Evolutionary conservation across 2,113 vertebrate genomes (phyloP).

Genomic region (Pyrgilauda ruficollis): DNA sequence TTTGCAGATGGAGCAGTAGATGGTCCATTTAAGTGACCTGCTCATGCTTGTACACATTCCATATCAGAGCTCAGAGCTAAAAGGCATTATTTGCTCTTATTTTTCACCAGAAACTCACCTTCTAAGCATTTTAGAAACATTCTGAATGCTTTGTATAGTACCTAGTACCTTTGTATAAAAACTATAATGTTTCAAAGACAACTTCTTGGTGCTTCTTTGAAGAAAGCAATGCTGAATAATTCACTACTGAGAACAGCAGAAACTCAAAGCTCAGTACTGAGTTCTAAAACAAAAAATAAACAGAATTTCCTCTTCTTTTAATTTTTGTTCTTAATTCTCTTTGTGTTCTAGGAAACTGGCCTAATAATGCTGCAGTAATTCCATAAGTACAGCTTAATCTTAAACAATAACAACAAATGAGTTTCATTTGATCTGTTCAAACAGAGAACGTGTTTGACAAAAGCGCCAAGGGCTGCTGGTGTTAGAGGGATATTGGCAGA

Average conservation of each 20-base stretch:
- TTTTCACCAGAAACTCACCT: background rate
- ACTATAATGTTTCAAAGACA: background rate
- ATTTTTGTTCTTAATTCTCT: conserved; percentile 51
- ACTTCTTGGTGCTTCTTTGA: background rate
- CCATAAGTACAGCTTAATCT: conserved; percentile 66
- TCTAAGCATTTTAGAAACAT: background rate
- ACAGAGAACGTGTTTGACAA: conserved; percentile 18
- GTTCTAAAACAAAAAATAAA: conserved; percentile 53
- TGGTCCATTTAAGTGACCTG: background rate
- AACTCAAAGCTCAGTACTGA: background rate
- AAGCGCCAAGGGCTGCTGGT: conserved; percentile 40
- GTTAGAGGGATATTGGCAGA: conserved; percentile 61
- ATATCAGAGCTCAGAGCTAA: background rate
- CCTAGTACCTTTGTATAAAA: background rate
- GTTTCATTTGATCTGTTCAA: conserved; percentile 70
- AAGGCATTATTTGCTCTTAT: background rate
- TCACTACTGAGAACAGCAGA: background rate
- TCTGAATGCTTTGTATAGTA: background rate
- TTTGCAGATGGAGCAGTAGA: background rate
- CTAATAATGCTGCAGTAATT: conserved; percentile 54
- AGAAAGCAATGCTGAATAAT: background rate
- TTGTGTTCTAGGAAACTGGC: conserved; percentile 38
- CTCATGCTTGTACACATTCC: background rate
- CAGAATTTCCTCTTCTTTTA: background rate
- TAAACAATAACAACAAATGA: conserved; percentile 72